phyloP scores from a whole-genome alignment of 2,113 vertebrate species.

The Psittacula cyanocephala region DNA sequence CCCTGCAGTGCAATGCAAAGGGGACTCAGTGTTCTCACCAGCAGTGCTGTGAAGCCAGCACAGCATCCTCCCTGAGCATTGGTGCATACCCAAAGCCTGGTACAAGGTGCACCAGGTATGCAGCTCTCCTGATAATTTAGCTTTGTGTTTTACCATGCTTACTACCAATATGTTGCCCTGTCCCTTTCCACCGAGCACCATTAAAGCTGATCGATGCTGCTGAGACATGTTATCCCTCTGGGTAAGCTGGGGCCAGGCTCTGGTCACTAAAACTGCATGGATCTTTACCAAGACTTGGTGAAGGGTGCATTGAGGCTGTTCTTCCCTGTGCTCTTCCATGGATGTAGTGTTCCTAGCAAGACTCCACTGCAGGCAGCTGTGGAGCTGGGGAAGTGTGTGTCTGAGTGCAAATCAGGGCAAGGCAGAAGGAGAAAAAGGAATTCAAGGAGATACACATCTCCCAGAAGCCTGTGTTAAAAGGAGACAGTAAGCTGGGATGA shows the following conservation, averaged over 20 bases:
- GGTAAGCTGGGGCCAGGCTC: not conserved
- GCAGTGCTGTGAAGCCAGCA: not conserved
- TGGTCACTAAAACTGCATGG: not conserved
- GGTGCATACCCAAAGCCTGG: not conserved
- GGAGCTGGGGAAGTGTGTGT: not conserved
- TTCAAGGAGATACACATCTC: not conserved
- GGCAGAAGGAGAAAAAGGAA: not conserved
- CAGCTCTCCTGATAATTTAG: not conserved
- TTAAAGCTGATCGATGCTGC: not conserved
- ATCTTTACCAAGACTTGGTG: not conserved
- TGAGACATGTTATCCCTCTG: not conserved
- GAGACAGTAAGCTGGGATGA: not conserved
- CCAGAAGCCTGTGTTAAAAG: not conserved
- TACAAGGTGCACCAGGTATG: not conserved
- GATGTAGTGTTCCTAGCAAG: not conserved
- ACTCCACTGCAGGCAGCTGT: not conserved
- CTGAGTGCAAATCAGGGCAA: not conserved
- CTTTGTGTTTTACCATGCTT: rapidly evolving
- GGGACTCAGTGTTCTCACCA: not conserved
- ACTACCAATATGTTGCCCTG: no score
- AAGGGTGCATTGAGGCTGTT: not conserved
- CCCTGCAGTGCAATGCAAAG: not conserved
- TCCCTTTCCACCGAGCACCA: rapidly evolving
- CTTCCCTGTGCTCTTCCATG: not conserved
- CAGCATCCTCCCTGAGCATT: not conserved